Base-by-base conservation (phyloP, 1,140 invertebrate genomes). In the Hycleus phaleratus region DNA sequence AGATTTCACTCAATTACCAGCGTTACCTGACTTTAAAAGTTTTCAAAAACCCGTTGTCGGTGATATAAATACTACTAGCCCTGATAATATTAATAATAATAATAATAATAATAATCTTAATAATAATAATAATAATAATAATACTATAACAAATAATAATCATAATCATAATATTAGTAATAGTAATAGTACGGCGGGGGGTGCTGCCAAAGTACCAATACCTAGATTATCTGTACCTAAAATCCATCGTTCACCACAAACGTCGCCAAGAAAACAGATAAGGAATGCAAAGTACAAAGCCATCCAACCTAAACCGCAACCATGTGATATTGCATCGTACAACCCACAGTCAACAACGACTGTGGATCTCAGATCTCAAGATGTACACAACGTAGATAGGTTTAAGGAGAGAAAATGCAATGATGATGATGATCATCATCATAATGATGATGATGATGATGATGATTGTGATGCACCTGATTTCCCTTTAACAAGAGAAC, bases 231-330 rank as follows among this genome's bases (percentile, higher is more conserved):
- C 57, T n/a, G 58, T 55, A 11, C 46, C 48, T 18, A 59, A 56
- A 55, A 40, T 48, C 44, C 49, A 63, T 53, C 56, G 59, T 46
- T 58, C 63, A 12, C 58, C 60, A 50, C 51, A 49, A 39, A 50
- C 46, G 46, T 55, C 64, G 24, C 52, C 65, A 6, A 55, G 56
- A 46, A 59, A 57, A 44, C 56, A 53, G 18, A 59, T 52, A 24
- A 61, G 63, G 47, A 62, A 64, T 59, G 49, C 49, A 56, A 78
- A 78, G 69, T 79, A 79, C 69, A 78, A 79, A 72, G 65, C 69
- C 47, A 76, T 78, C 66, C 78, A 78, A 64, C 76, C 76, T 46
- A 78, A 77, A 68, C 72, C 73, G 62, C 66, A 71, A 65, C 65
- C 59, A 42, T 72, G 69, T 71, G 72, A 73, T 72, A 71, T 68